Evolutionary conservation across 2,888 invertebrate genomes (phyloP), one percentile per base, ranked within the genome.

Genomic region (Melanophora roralis): DNA sequence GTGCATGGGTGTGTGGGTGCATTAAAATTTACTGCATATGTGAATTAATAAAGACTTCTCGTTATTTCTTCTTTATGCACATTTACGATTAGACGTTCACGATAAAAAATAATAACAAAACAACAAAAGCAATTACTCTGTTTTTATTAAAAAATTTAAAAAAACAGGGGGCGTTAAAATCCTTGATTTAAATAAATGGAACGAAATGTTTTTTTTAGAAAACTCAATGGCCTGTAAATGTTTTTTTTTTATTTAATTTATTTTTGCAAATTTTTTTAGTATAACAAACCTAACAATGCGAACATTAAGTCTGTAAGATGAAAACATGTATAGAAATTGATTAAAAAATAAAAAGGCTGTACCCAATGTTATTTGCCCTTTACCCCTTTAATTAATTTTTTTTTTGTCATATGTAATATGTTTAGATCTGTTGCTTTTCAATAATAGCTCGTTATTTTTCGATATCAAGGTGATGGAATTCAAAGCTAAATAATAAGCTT

Each of bases 201-300:
- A 47, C 8, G 19, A 49, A 77, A 64, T 71, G 36, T 57, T 71
- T 77, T 77, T 71, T 43, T n/a, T n/a, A n/a, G n/a, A n/a, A 64
- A 71, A 71, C 36, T 60, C 76, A 77, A 71, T 77, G 76, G 71
- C 76, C 76, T 77, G 76, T 64, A 77, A 71, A 34, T 67, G 47
- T 16, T 53, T 27, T 38, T 59, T 47, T 59, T 38, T 32, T 14
- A 23, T 57, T 43, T 74, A 65, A 65, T n/a, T n/a, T n/a, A n/a
- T n/a, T n/a, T n/a, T n/a, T 65, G 73, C 57, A 74, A 74, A 71
- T 62, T 62, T 71, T 34, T 23, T 27, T 16, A 43, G n/a, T n/a
- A n/a, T n/a, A 43, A 14, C 9, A 23, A 27, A 4, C n/a, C 14
- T 16, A n/a, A 27, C 38, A 34, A 47, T 12, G 8, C 36, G 12